Conservation (phyloP, 2,888 invertebrate species). For the Dendrolimus houi region DNA sequence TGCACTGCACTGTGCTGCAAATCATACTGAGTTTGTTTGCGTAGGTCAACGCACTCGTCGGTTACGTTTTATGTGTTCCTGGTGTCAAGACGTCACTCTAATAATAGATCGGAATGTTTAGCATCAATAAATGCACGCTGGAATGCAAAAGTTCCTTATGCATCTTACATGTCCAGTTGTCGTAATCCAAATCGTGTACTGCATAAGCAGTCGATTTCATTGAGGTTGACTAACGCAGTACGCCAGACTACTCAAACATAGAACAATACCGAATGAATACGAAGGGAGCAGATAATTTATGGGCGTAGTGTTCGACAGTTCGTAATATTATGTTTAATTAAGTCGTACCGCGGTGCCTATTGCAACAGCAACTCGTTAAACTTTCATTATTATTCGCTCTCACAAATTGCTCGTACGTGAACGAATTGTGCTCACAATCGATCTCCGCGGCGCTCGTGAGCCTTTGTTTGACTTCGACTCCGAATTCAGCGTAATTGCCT, state of each 20-base stretch:
- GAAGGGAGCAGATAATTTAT: slow-evolving; percentile 1
- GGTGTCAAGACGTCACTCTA: slow-evolving; percentile 70
- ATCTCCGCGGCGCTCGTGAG: slow-evolving; percentile 56
- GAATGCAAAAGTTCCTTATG: slow-evolving; percentile 52
- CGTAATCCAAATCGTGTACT: slow-evolving; percentile 8
- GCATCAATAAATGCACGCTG: slow-evolving; percentile 54
- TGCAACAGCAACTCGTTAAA: slow-evolving; percentile 63
- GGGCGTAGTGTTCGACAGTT: slow-evolving; percentile 40
- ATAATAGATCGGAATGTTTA: slow-evolving; percentile 71
- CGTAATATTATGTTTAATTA: slow-evolving; percentile 64
- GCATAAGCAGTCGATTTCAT: background rate
- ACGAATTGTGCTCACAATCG: slow-evolving; percentile 68
- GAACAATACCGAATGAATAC: slow-evolving; percentile 21
- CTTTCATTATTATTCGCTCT: slow-evolving; percentile 70
- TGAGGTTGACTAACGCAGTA: background rate
- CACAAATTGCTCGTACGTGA: slow-evolving; percentile 71
- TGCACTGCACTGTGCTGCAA: slow-evolving; percentile 65
- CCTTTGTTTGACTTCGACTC: slow-evolving; percentile 74
- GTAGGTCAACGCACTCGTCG: slow-evolving; percentile 66
- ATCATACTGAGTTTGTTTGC: slow-evolving; percentile 69
- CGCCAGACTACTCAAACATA: slow-evolving; percentile 27
- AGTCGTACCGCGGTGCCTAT: slow-evolving; percentile 37
- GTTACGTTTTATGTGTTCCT: slow-evolving; percentile 70
- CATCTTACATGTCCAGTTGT: slow-evolving; percentile 32
- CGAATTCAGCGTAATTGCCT: slow-evolving; percentile 75